Evolutionary conservation across 2,797 vertebrate genomes (phyloP), one percentile per base, ranked within the genome.

Genomic region (Lepidocolaptes lacrymiger): DNA sequence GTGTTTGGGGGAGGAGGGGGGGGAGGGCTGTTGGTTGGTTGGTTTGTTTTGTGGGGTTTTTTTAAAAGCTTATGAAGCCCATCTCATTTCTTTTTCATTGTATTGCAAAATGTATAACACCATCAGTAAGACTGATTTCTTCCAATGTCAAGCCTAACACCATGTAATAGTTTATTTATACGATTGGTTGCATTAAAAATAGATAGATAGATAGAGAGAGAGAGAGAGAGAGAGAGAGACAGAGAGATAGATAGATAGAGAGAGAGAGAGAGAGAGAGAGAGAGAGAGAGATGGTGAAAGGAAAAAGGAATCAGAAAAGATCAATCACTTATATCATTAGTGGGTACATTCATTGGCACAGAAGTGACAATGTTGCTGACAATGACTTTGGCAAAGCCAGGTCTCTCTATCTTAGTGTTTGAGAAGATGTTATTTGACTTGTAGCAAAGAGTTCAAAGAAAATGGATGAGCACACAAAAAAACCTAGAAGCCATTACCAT

Each of bases 351-450:
- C 66, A 55, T 91, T 77, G 66, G 32, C 71, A 69, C 21, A 52
- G 55, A 92, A 96, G 64, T 78, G 51, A 86, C 43, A 59, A 28
- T 58, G 49, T 85, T 96, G 79, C 66, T 96, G 78, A 96, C 73
- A 94, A 74, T 14, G 59, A 74, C 56, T 95, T 86, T 66, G 49
- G 44, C 9, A 52, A 93, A 95, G 39, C 37, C 52, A 78, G 56
- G 63, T 95, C 51, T 93, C 80, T 96, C 96, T 91, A 94, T 19
- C 64, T 86, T 66, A 87, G 51, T 81, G 49, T 63, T 94, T 91
- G 87, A 96, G 85, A 88, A 28, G 75, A 90, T 58, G 19, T 4
- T 86, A 68, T 95, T 97, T 97, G 81, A 96, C 97, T 97, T 97
- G 84, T 52, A 95, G 82, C 80, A 85, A 80, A 88, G 56, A 88